phyloP scores from a whole-genome alignment of 2,888 invertebrate genomes.

The Tanytarsus gracilentus region DNA sequence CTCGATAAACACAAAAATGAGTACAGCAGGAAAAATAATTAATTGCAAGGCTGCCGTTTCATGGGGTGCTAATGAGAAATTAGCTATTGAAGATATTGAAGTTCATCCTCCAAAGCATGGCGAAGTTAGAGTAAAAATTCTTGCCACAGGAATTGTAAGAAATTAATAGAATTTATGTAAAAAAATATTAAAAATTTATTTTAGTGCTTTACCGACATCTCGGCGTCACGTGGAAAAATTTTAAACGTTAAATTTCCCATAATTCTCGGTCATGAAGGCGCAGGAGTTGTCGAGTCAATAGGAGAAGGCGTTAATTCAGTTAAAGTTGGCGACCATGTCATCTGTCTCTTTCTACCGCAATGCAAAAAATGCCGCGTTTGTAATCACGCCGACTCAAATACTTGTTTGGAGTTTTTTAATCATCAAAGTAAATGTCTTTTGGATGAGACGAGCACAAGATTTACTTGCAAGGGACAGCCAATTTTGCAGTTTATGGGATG shows the following conservation, averaged over 20 bases:
- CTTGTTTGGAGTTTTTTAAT: slow-evolving; percentile 49
- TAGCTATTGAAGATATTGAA: slow-evolving; percentile 83
- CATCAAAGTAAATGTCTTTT: slow-evolving; percentile 83
- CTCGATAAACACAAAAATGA: too few species aligned
- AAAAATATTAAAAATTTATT: background rate
- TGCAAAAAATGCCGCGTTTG: slow-evolving; percentile 96
- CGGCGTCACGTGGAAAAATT: slow-evolving; percentile 59
- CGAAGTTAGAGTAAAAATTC: slow-evolving; percentile 77
- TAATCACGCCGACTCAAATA: slow-evolving; percentile 39
- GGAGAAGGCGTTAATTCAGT: slow-evolving; percentile 85
- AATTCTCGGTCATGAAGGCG: slow-evolving; percentile 92
- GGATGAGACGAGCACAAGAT: slow-evolving; percentile 85
- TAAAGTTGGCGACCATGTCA: slow-evolving; percentile 52
- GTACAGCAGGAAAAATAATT: slow-evolving; percentile 53
- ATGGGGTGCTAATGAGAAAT: slow-evolving; percentile 85
- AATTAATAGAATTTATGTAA: background rate
- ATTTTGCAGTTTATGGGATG: slow-evolving; percentile 94
- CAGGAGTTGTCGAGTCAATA: slow-evolving; percentile 90
- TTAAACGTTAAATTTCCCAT: slow-evolving; percentile 91
- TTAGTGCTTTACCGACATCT: background rate
- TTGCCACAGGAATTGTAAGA: slow-evolving; percentile 74
- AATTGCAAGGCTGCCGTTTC: slow-evolving; percentile 93
- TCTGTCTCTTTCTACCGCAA: slow-evolving; percentile 89
- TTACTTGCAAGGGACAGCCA: slow-evolving; percentile 58
- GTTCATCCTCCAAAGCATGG: slow-evolving; percentile 89